Evolutionary conservation across 2,888 invertebrate genomes (phyloP).

Genomic region (Meta bourneti): DNA sequence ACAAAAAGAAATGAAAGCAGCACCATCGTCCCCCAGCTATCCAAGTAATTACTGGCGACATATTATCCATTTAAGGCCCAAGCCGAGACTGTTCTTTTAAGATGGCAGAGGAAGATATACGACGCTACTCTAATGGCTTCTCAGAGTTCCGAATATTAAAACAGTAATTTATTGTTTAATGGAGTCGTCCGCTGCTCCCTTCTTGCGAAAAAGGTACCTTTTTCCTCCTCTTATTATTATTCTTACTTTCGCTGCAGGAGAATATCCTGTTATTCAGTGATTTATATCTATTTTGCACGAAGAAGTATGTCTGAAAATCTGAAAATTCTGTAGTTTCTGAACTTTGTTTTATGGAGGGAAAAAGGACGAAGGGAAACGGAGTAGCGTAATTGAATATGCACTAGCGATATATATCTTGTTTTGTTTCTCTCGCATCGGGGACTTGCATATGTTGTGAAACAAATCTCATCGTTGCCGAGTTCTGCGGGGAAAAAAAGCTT

Average conservation of each 20-base stretch:
- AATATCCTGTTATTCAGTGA: too few relatives aligned
- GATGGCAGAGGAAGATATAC: constrained; percentile 54
- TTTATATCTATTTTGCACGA: too few relatives aligned
- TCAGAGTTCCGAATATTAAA: constrained; percentile 57
- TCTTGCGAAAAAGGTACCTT: not conserved
- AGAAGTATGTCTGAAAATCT: too few relatives aligned
- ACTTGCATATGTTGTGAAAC: too few relatives aligned
- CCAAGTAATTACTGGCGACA: constrained; percentile 53
- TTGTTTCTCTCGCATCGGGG: too few relatives aligned
- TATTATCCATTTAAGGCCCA: constrained; percentile 48
- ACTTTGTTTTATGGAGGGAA: too few relatives aligned
- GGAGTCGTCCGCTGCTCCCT: constrained; percentile 20
- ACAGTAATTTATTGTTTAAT: constrained; percentile 65
- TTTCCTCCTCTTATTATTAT: not conserved
- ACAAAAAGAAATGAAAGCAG: constrained; percentile 11
- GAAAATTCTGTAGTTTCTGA: too few relatives aligned
- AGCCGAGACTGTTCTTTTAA: constrained; percentile 29
- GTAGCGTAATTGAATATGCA: too few relatives aligned
- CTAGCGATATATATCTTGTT: too few relatives aligned
- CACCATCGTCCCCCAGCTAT: constrained; percentile 13
- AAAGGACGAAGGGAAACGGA: too few relatives aligned
- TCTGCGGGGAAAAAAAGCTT: too few relatives aligned
- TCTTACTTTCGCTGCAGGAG: not conserved
- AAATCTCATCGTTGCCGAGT: too few relatives aligned
- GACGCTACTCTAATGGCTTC: constrained; percentile 52